Conservation (phyloP, 2,888 invertebrate genomes). For the Melikaiella ostensackeni region DNA sequence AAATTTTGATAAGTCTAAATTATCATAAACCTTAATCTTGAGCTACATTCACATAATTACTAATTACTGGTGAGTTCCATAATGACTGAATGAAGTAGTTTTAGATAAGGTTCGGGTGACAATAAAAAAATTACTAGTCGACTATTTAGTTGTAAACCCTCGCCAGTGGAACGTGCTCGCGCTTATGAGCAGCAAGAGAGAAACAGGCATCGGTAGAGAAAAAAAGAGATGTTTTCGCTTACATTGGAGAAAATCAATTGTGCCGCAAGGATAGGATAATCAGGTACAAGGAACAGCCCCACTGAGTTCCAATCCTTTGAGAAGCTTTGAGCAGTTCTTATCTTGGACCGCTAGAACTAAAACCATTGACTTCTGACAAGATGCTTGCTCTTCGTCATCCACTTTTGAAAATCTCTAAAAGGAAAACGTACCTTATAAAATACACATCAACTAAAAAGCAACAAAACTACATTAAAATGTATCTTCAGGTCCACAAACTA, state of each 20-base stretch:
- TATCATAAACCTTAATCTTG: background rate
- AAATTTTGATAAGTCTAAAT: background rate
- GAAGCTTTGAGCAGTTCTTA: constrained; percentile 44
- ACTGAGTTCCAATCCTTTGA: constrained; percentile 66
- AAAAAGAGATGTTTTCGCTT: constrained; percentile 33
- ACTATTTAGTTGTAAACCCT: constrained; percentile 57
- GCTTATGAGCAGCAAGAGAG: constrained; percentile 60
- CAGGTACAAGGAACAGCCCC: constrained; percentile 74
- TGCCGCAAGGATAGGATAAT: constrained; percentile 67
- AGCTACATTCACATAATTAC: constrained; percentile 35
- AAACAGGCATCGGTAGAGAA: constrained; percentile 36
- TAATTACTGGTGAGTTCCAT: constrained; percentile 47
- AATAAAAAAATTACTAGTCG: constrained; percentile 42
- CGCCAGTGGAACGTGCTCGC: constrained; percentile 61
- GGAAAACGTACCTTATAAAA: constrained; percentile 18
- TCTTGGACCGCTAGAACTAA: constrained; percentile 23
- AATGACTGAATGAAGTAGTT: constrained; percentile 40
- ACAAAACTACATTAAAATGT: constrained; percentile 8
- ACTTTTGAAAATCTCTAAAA: constrained; percentile 11
- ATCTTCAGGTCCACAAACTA: constrained; percentile 1
- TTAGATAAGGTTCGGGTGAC: constrained; percentile 22
- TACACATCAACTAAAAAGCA: background rate
- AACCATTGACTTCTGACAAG: background rate
- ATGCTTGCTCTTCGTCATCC: constrained; percentile 6
- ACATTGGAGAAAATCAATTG: constrained; percentile 34